Base-by-base conservation (phyloP, 2,113 vertebrate species). In the Arenaria interpres region DNA sequence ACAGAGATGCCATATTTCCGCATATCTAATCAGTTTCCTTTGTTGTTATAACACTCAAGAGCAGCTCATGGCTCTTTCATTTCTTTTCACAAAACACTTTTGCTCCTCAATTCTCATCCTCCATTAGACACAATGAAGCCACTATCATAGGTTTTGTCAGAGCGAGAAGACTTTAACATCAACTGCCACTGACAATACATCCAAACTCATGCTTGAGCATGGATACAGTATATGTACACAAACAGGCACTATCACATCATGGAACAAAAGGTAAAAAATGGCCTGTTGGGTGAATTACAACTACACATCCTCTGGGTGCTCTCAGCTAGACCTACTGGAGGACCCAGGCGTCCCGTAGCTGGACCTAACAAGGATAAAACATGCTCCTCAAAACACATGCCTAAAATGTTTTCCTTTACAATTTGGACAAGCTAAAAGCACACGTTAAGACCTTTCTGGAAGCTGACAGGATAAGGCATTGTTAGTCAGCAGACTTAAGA, bases 211-310 rank as follows among this genome's bases (percentile, higher is more conserved):
- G 45, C 25, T 51, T 3, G 10, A 59, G 50, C 37, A 8, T 0
- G 2, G n/a, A 24, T 25, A 28, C 35, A 50, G 21, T 4, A 20
- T 10, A 16, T 3, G 9, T 30, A 25, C 2, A 4, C 35, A n/a
- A 43, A 2, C 2, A 5, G 35, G 4, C 1, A 0, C 8, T 24
- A n/a, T 21, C 41, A 37, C 14, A 14, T 3, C 7, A 33, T 37
- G 28, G 41, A 37, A 24, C 14, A 57, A 62, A 60, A 83, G n/a
- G 39, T 33, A 41, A 69, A 39, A 69, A 73, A 37, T 9, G 39
- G 4, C 21, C 56, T 60, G 13, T 12, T 50, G 66, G 28, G 22
- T 10, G 28, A 85, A 88, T 57, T 12, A 12, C 13, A 25, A 7
- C 13, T 39, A 2, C 6, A 14, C 2, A 22, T 32, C n/a, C n/a